A percentile compares a stretch with the other conserved stretches of the same genome.
These are phyloP conservation scores for Tachysurus fulvidraco DNA, from an alignment of 2,113 vertebrate genomes.

Conservation along the genomic window DNA sequence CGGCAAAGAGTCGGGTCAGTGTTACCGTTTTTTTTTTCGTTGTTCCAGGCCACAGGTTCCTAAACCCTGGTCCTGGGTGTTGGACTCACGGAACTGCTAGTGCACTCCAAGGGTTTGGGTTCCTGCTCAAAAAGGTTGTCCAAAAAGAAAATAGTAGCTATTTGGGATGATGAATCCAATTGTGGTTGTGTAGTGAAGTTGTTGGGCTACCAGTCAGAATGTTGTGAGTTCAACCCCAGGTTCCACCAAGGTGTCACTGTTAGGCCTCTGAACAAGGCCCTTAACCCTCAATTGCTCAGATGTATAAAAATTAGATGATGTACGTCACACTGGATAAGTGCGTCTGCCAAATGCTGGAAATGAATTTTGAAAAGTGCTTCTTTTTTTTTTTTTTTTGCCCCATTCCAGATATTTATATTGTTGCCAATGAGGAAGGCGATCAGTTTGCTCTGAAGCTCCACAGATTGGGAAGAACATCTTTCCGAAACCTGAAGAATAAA, in stretches of 20 bases:
- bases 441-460: conserved; percentile 93
- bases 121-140: neutral
- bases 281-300: too few relatives aligned
- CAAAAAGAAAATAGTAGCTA: neutral
- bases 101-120: neutral
- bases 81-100: neutral
- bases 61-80: neutral
- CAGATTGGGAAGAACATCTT: conserved; percentile 91
- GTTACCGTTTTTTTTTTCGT: neutral
- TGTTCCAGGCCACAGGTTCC: neutral
- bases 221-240: too few relatives aligned
- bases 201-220: too few relatives aligned
- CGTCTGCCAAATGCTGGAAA: too few relatives aligned
- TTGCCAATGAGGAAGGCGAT: conserved; percentile 83
- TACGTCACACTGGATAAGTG: too few relatives aligned
- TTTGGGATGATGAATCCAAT: too few relatives aligned
- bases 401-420: conserved; percentile 90
- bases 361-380: neutral
- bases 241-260: too few relatives aligned
- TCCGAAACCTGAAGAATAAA: conserved; percentile 94
- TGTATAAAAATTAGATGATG: too few relatives aligned
- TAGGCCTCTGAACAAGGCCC: too few relatives aligned
- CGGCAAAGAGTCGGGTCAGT: conserved; percentile 93
- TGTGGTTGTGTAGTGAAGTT: neutral
- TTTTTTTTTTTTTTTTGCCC: neutral